phyloP scores from a whole-genome alignment of 2,888 invertebrate genomes.

The Epirrhoe tristata region DNA sequence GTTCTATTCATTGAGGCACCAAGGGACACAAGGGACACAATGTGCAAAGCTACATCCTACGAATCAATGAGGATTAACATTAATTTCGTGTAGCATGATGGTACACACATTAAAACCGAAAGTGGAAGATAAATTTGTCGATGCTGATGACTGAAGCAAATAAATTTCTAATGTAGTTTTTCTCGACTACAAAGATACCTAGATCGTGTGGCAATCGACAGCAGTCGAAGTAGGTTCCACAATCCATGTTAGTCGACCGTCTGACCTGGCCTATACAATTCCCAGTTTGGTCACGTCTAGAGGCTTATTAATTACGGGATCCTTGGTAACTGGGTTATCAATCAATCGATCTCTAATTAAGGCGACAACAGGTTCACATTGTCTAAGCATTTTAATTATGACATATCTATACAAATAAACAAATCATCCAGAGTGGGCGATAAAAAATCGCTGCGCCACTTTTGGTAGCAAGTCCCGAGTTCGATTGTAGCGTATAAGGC shows the following conservation, averaged over 20 bases:
- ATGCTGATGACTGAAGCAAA: not conserved
- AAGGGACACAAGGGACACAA: conserved; percentile 52
- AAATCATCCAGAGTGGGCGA: conserved; percentile 47
- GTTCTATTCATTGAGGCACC: conserved; percentile 58
- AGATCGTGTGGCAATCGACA: conserved; percentile 36
- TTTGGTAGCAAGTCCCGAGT: conserved; percentile 55
- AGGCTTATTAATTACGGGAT: conserved; percentile 68
- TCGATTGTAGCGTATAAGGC: conserved; percentile 63
- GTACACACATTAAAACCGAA: conserved; percentile 19
- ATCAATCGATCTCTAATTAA: conserved; percentile 65
- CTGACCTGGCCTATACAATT: conserved; percentile 63
- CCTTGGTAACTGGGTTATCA: conserved; percentile 63
- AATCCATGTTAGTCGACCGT: conserved; percentile 63
- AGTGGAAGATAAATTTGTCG: not conserved
- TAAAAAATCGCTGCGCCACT: conserved; percentile 59
- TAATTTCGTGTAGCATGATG: conserved; percentile 49
- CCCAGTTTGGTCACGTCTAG: conserved; percentile 66
- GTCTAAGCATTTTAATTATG: conserved; percentile 52
- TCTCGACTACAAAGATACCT: not conserved
- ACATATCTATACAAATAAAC: conserved; percentile 60
- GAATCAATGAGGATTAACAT: conserved; percentile 44
- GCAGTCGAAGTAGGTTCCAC: conserved; percentile 60
- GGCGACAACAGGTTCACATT: conserved; percentile 53
- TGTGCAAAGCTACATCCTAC: conserved; percentile 49
- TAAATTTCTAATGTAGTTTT: not conserved